Base-by-base conservation (phyloP, 2,888 invertebrate genomes). In the Parnassius apollo region DNA sequence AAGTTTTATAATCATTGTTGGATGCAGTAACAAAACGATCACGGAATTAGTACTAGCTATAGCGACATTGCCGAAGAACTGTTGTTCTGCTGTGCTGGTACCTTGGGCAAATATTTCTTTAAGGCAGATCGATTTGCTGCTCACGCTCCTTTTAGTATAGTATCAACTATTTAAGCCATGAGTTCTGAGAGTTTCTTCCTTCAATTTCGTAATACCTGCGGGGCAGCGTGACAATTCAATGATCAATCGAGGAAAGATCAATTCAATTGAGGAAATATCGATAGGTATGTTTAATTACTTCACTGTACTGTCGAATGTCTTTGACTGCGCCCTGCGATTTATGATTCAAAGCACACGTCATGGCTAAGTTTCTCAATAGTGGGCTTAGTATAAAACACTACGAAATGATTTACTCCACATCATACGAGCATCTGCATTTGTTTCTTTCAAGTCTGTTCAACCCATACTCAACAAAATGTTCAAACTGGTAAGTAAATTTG, bases 401-500 rank as follows among this genome's bases (percentile, higher is more conserved):
- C 59, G 59, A 46, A 59, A 4, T 25, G 25, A 12, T 49, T 55
- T 11, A 46, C 49, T n/a, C 57, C 46, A 44, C 59, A 62, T 63
- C 63, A 63, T n/a, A 52, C 42, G 9, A 35, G 50, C 11, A 44
- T 50, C 44, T 65, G 49, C 56, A 62, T 61, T 62, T 52, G 53
- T 54, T 18, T 49, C 52, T 49, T 44, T 57, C n/a, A 45, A n/a
- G 44, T 44, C 44, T 44, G 10, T 11, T 44, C 9, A 22, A 12
- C 12, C 12, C 35, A 11, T 46, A 44, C 35, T n/a, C n/a, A 65
- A 69, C 42, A 59, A 51, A 69, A 83, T 82, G 82, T 80, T 78
- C 64, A 81, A 81, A 75, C 68, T 78, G 66, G 82, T 82, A 66
- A 78, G 78, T 71, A 35, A 53, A 35, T 9, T 8, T n/a, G 8